phyloP scores from a whole-genome alignment of 2,797 vertebrate species.

The Parotocinclus haroldoi region DNA sequence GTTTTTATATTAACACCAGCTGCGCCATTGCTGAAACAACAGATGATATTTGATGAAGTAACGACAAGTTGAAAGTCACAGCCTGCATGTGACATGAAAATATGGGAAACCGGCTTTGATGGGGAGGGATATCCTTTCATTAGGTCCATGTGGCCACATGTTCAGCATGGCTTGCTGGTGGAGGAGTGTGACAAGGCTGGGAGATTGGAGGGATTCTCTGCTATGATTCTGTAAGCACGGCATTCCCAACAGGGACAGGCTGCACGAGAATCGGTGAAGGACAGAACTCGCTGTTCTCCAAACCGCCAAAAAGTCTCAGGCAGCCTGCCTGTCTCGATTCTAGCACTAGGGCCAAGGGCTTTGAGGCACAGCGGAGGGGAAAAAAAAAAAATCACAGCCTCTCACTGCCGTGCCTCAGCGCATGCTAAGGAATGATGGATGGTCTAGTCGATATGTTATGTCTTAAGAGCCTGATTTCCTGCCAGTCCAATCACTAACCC shows the following conservation, averaged over 20 bases:
- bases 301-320: constrained; percentile 22
- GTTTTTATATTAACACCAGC: neutral
- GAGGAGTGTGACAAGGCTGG: constrained; percentile 76
- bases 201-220: constrained; percentile 79
- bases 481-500: constrained; percentile 98
- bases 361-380: constrained; percentile 75
- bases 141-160: constrained; percentile 81
- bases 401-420: constrained; percentile 81
- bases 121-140: constrained; percentile 72
- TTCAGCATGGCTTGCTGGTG: constrained; percentile 75
- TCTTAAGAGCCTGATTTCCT: constrained; percentile 99
- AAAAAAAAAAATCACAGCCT: constrained; percentile 51
- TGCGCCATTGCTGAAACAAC: neutral
- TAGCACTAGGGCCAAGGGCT: constrained; percentile 92
- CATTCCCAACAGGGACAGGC: constrained; percentile 77
- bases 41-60: neutral
- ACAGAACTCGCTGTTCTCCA: constrained; percentile 66
- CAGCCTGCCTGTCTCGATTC: constrained; percentile 44
- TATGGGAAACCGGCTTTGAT: constrained; percentile 14
- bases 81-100: constrained; percentile 9
- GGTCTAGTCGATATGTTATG: constrained; percentile 97
- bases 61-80: constrained; percentile 12
- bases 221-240: constrained; percentile 75
- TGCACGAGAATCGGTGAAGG: constrained; percentile 79
- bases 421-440: constrained; percentile 99